Evolutionary conservation across 2,113 vertebrate species (phyloP).

Genomic region (Micromys minutus): DNA sequence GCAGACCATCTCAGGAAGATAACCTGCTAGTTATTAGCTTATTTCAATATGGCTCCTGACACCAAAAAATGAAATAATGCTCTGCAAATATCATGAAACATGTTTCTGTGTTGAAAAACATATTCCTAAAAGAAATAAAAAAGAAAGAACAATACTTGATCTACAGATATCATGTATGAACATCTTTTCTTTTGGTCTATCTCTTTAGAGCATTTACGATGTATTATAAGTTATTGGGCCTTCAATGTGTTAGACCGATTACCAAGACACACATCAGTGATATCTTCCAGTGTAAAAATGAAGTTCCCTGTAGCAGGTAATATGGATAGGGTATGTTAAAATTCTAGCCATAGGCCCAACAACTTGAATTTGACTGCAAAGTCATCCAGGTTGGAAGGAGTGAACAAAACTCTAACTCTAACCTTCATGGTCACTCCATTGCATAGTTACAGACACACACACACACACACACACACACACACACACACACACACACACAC

Average conservation of each 20-base stretch:
- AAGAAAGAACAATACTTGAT: not conserved
- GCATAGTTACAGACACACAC: not conserved
- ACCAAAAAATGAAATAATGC: not conserved
- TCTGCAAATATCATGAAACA: not conserved
- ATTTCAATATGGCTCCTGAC: no score
- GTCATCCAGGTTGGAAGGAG: not conserved
- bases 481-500: no score
- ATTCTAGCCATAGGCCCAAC: not conserved
- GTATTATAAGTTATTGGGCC: not conserved
- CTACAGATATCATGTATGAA: not conserved
- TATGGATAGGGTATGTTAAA: accelerated
- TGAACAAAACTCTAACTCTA: not conserved
- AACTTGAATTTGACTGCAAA: no score
- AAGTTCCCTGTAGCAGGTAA: not conserved
- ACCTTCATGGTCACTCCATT: not conserved
- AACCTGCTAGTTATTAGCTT: no score
- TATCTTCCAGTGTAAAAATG: not conserved
- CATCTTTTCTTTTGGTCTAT: not conserved
- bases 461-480: not conserved
- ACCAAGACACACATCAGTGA: not conserved
- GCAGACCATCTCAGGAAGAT: no score
- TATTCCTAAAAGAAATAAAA: not conserved
- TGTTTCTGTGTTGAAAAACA: not conserved
- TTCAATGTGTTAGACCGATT: not conserved
- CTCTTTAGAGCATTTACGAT: not conserved